Percentiles rank a stretch among this genome's conserved stretches.
phyloP scores from a whole-genome alignment of 2,797 vertebrate genomes.

The Helostoma temminkii region DNA sequence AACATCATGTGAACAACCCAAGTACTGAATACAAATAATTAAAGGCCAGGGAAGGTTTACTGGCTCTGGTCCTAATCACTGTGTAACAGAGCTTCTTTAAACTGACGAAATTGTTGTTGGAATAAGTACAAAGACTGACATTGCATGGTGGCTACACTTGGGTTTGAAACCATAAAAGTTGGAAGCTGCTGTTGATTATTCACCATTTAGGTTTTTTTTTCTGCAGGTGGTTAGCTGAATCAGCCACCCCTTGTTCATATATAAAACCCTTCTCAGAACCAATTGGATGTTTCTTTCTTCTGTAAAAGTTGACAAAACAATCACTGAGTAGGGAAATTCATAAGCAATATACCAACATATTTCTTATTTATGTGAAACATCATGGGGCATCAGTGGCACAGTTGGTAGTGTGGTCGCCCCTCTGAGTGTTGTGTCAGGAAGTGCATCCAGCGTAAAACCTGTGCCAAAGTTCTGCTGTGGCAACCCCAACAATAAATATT shows the following conservation, averaged over 20 bases:
- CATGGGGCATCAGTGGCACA: too few species aligned
- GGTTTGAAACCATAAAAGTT: neutral
- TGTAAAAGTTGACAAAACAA: neutral
- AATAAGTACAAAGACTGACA: neutral
- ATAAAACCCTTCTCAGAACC: neutral
- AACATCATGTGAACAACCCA: conserved; percentile 28
- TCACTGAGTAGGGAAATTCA: neutral
- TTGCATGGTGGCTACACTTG: neutral
- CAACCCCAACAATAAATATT: too few species aligned
- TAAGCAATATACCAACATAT: neutral
- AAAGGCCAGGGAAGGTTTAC: neutral
- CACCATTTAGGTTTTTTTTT: neutral
- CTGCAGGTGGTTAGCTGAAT: neutral
- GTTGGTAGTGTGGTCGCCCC: too few species aligned
- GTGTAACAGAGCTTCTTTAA: neutral
- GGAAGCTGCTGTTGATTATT: neutral
- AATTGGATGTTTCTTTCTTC: neutral
- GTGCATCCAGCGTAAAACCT: too few species aligned
- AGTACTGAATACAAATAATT: too few species aligned
- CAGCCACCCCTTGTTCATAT: neutral
- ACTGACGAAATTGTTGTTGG: neutral
- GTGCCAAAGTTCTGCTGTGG: too few species aligned
- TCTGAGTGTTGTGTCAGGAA: too few species aligned
- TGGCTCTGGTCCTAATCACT: neutral
- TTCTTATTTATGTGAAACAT: too few species aligned